Base-by-base conservation (phyloP, 2,797 vertebrate species). In the Phaenicophaeus curvirostris region DNA sequence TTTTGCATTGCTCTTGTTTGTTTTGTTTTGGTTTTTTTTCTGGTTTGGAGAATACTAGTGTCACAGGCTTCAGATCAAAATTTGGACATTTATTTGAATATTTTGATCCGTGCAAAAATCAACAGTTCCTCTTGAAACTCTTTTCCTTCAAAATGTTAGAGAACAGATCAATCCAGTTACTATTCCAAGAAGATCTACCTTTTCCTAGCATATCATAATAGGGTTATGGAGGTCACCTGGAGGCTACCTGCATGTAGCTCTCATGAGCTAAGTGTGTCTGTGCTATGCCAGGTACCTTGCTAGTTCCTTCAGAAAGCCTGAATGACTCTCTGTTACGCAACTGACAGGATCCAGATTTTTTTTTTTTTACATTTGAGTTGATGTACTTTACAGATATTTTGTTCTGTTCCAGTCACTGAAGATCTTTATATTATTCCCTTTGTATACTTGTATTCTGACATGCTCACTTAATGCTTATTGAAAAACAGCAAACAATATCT, bases 201-300 rank as follows among this genome's bases (percentile, higher is more conserved):
- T 17, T 77, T 90, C 80, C 65, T 63, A 51, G 63, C 1, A 1
- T 54, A 28, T 8, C 15, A 6, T 41, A 58, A 39, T 15, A 58
- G 24, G 21, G n/a, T 81, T 42, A 20, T 4, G 1, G 67, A 35
- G 0, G 2, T 51, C 54, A 46, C 2, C n/a, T n/a, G n/a, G n/a
- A n/a, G n/a, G n/a, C n/a, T n/a, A 2, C 10, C 24, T 79, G 8
- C 41, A 8, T 24, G 25, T 27, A 35, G 20, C 12, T 35, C 55
- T 69, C 19, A 12, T 17, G 41, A 75, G 13, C 39, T n/a, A n/a
- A 63, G 15, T 28, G 15, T 74, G 23, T 33, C n/a, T 85, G 28
- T 35, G 27, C 4, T 72, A 6, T 51, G 35, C 39, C 54, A 55
- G n/a, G 33, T 63, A 59, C 44, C 11, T 75, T 42, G 16, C 15